Base-by-base conservation (phyloP, 92 coral and sea anemone genomes). In the Siderastrea radians region DNA sequence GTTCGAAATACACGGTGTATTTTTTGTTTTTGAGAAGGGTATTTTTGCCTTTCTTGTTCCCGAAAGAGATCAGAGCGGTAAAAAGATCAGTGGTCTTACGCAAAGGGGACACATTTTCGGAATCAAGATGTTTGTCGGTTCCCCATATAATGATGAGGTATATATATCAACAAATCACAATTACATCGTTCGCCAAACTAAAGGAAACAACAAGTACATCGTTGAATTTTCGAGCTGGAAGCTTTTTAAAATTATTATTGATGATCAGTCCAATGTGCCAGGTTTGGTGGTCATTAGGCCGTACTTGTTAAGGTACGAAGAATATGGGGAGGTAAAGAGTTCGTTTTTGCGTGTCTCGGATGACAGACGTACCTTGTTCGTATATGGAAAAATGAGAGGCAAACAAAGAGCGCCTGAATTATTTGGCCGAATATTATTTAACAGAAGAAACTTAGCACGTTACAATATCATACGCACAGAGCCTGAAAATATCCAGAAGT, bases 111-210 rank as follows among this genome's bases (percentile, higher is more conserved):
- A 13, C 38, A 47, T 74, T 6, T 16, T 49, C 15, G 78, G 78
- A 0, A 74, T 74, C 13, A 74, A 74, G 48, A 74, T 74, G 78
- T 74, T 74, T 17, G 78, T 74, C 26, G 78, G 78, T 4, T 12
- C 78, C 4, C 78, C 78, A 17, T 74, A 16, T 11, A 17, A 74
- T 4, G 78, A 74, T 53, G 49, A 49, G 4, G 78, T 74, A 1
- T 3, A 50, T 9, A n/a, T 74, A 3, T 15, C 19, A 52, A 47
- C 16, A 43, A 46, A 26, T 1, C 58, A 52, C 13, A 54, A 47
- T 26, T 74, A 47, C 11, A 13, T 74, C 3, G 26, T 74, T 19
- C 78, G 78, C 15, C 78, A 74, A 17, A 74, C 60, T 8, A 74
- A 51, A 14, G 63, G 78, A 52, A n/a, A 54, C 10, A 74, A 74